Evolutionary conservation across 2,888 invertebrate genomes (phyloP).

Genomic region (Allygus modestus): DNA sequence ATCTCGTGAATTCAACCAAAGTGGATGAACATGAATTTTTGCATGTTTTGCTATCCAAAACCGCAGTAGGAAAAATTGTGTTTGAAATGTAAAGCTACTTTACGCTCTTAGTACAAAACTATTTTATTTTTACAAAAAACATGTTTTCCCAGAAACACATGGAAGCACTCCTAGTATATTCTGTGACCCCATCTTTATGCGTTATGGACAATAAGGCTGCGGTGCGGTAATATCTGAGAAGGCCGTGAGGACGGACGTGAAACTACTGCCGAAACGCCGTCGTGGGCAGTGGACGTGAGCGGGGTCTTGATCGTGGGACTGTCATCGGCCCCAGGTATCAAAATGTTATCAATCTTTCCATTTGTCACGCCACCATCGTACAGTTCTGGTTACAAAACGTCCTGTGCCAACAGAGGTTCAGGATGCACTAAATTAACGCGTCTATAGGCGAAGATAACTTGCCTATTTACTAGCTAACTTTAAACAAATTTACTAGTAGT

Average conservation of each 20-base stretch:
- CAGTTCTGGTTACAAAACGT: background rate
- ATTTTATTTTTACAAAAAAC: too few species aligned
- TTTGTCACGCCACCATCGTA: background rate
- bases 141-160: too few species aligned
- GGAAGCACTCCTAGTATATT: background rate
- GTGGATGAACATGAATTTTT: too few species aligned
- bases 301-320: background rate
- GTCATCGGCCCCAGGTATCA: background rate
- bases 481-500: too few species aligned
- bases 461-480: too few species aligned
- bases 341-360: background rate
- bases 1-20: too few species aligned
- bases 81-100: too few species aligned
- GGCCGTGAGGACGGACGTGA: slow-evolving; percentile 33
- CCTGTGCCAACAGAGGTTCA: background rate
- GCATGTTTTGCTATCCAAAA: too few species aligned
- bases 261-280: slow-evolving; percentile 6
- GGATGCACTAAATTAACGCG: too few species aligned
- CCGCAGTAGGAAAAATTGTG: too few species aligned
- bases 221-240: slow-evolving; percentile 7
- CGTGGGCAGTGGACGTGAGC: background rate
- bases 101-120: too few species aligned
- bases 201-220: slow-evolving; percentile 22
- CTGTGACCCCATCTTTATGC: slow-evolving; percentile 26
- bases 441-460: too few species aligned